Percentiles rank a stretch among this genome's conserved stretches.
These are phyloP conservation scores for Ploceus nigricollis DNA, from an alignment of 2,113 vertebrate genomes.

Conservation along the genomic window DNA sequence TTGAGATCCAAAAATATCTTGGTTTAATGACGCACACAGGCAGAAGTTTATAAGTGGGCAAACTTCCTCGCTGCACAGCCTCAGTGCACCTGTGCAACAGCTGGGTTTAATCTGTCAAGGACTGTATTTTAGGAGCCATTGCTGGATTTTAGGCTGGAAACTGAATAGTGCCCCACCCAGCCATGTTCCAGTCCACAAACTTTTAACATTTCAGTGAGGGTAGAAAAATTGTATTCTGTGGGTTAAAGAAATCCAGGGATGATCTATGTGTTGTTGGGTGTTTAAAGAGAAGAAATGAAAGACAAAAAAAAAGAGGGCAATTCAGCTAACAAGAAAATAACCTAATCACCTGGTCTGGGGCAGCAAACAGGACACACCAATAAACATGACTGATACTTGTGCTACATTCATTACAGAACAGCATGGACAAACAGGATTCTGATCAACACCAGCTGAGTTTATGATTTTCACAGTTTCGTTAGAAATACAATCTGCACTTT, in stretches of 20 bases:
- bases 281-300: background rate
- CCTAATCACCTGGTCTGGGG: background rate
- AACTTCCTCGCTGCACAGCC: background rate
- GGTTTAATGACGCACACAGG: conserved; percentile 30
- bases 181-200: conserved; percentile 20
- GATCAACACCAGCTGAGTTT: background rate
- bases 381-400: background rate
- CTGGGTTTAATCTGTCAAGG: background rate
- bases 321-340: background rate
- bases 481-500: background rate
- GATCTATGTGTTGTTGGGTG: background rate
- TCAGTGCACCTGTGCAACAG: conserved; percentile 60
- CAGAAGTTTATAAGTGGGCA: conserved; percentile 32
- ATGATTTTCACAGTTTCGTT: background rate
- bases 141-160: conserved; percentile 10
- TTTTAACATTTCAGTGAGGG: conserved; percentile 22
- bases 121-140: conserved; percentile 28
- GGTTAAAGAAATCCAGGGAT: conserved; percentile 17
- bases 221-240: conserved; percentile 33
- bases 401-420: background rate
- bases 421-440: background rate
- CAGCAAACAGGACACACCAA: background rate
- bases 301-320: background rate
- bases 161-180: conserved; percentile 37
- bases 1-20: conserved; percentile 40